Base-by-base conservation (phyloP, 2,797 vertebrate species). In the Erpetoichthys calabaricus region DNA sequence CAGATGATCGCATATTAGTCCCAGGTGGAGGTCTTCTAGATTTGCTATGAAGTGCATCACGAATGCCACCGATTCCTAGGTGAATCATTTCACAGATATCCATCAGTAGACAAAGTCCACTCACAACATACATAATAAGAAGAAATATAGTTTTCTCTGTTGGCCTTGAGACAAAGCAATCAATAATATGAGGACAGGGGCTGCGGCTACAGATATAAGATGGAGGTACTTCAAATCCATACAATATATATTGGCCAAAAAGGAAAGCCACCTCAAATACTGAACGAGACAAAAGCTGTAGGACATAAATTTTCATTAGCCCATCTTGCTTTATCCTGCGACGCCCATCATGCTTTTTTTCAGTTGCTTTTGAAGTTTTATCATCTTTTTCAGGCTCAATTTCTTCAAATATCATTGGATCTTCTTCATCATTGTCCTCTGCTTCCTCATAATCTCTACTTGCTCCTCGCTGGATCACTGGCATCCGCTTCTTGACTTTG, bases 131-230 rank as follows among this genome's bases (percentile, higher is more conserved):
- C 91, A 94, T 94, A 64, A 90, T 70, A 54, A 88, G 68, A 53
- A 92, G 78, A 69, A 94, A 94, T 70, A 92, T 88, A 8, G 89
- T 90, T 72, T 93, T 94, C 77, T 94, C 91, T 0, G 89, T 94
- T 61, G 89, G 91, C 1, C 91, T 87, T 68, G 91, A 94, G 63
- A 94, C 84, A 1, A 92, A 93, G 73, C 91, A 93, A 71, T 94
- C 91, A 5, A 94, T 87, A 0, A 70, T 86, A 75, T 92, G 89
- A 0, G 90, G 91, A 67, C 91, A 93, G 2, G 91, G 91, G 2
- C 71, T 76, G 57, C 82, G 83, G 0, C 57, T 82, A 79, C 91
- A 94, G 46, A 90, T 61, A 0, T 88, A 94, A 2, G 78, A 86
- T 0, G 87, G 82, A 0, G 72, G 80, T 44, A 94, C 91, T 66